Conservation (phyloP, 2,888 invertebrate genomes). For the Ectobius pallidus region DNA sequence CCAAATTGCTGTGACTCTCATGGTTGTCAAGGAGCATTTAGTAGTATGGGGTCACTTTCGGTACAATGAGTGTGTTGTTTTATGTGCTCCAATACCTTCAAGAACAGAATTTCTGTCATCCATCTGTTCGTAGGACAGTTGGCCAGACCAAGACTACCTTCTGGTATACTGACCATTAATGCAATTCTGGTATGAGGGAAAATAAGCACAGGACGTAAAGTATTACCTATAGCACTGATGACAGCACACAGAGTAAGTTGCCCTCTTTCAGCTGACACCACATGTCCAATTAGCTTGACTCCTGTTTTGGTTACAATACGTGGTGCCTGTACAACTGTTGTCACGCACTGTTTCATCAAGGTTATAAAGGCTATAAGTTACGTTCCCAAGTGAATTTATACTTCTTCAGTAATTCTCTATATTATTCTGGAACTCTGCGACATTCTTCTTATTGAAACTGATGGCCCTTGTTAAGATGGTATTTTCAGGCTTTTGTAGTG, state of each 20-base stretch:
- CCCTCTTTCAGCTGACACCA: too few relatives aligned
- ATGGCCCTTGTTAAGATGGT: background rate
- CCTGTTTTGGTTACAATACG: background rate
- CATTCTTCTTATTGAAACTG: too few relatives aligned
- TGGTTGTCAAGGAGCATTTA: slow-evolving; percentile 28
- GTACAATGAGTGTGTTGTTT: background rate
- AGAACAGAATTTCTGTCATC: too few relatives aligned
- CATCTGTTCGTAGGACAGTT: too few relatives aligned
- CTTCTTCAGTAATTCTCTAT: background rate
- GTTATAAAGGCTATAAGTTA: background rate
- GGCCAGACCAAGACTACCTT: too few relatives aligned
- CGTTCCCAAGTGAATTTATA: background rate
- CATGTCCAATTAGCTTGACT: background rate
- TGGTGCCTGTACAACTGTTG: background rate
- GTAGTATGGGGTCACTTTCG: background rate
- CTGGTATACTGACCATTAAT: background rate
- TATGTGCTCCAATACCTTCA: too few relatives aligned
- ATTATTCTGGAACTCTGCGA: background rate
- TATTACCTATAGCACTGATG: too few relatives aligned
- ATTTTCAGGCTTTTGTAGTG: background rate
- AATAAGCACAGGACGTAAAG: too few relatives aligned
- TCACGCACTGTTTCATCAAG: background rate
- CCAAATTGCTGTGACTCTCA: slow-evolving; percentile 6
- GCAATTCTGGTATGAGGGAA: background rate
- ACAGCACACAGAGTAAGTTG: background rate